Evolutionary conservation across 2,888 invertebrate genomes (phyloP).

Genomic region (Drosophila paracracens): DNA sequence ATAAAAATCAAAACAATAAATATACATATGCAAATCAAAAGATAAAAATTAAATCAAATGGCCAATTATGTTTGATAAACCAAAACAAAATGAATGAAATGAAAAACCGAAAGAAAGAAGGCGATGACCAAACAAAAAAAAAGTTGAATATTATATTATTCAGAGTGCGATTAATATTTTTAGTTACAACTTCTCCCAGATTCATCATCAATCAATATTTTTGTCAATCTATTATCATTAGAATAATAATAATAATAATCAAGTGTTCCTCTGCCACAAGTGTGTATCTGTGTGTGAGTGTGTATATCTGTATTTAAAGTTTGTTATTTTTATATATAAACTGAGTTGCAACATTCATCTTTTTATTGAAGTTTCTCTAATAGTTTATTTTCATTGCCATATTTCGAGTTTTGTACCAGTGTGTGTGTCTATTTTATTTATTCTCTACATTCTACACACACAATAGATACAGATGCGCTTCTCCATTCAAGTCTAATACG

Average conservation of each 20-base stretch:
- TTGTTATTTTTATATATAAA: neutral
- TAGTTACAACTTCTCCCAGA: constrained; percentile 68
- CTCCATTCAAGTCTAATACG: constrained; percentile 43
- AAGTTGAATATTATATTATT: constrained; percentile 50
- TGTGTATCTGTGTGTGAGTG: constrained; percentile 6
- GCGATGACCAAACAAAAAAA: constrained; percentile 21
- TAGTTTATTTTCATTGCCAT: neutral
- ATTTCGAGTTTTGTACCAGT: neutral
- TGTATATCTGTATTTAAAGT: neutral
- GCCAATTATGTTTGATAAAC: constrained; percentile 59
- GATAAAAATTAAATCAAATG: constrained; percentile 42
- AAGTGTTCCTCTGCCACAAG: constrained; percentile 52
- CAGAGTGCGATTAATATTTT: constrained; percentile 77
- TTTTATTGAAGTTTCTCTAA: neutral
- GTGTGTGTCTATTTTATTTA: constrained; percentile 3
- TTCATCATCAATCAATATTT: constrained; percentile 30
- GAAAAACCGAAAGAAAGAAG: constrained; percentile 44
- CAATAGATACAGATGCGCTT: constrained; percentile 19
- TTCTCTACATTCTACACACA: constrained; percentile 15
- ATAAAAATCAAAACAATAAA: constrained; percentile 26
- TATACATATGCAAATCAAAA: constrained; percentile 28
- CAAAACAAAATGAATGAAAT: constrained; percentile 39
- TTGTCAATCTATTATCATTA: constrained; percentile 45
- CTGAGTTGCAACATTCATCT: neutral
- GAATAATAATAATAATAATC: constrained; percentile 34